Conservation (phyloP, 2,888 invertebrate genomes). For the Troides oblongomaculatus region DNA sequence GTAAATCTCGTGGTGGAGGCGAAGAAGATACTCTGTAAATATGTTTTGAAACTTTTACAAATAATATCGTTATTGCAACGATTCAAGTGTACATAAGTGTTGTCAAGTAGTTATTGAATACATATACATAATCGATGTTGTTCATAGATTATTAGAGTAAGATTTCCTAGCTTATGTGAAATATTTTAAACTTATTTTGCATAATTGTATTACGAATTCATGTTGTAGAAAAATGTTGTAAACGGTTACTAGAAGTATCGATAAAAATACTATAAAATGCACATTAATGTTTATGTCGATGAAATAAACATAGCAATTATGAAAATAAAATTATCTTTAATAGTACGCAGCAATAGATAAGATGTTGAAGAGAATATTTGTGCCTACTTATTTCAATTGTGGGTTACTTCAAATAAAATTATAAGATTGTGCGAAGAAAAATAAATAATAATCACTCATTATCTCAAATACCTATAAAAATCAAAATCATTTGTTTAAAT, state of each 20-base stretch:
- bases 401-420: no score
- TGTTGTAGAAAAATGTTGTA: no score
- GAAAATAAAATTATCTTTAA: no score
- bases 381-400: no score
- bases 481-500: not conserved
- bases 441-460: not conserved
- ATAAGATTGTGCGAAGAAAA: no score
- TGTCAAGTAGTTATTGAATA: not conserved
- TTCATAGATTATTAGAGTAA: not conserved
- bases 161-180: not conserved
- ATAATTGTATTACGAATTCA: not conserved
- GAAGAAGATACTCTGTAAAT: constrained; percentile 54
- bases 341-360: no score
- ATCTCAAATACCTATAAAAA: not conserved
- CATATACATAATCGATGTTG: not conserved
- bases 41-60: constrained; percentile 25
- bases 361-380: no score
- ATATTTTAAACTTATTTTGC: not conserved
- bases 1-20: constrained; percentile 68
- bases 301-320: no score
- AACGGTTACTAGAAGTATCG: no score
- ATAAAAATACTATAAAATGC: no score
- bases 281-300: no score
- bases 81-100: not conserved
- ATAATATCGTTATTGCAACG: not conserved